Base-by-base conservation (phyloP, 2,797 vertebrate species). In the Alca torda region DNA sequence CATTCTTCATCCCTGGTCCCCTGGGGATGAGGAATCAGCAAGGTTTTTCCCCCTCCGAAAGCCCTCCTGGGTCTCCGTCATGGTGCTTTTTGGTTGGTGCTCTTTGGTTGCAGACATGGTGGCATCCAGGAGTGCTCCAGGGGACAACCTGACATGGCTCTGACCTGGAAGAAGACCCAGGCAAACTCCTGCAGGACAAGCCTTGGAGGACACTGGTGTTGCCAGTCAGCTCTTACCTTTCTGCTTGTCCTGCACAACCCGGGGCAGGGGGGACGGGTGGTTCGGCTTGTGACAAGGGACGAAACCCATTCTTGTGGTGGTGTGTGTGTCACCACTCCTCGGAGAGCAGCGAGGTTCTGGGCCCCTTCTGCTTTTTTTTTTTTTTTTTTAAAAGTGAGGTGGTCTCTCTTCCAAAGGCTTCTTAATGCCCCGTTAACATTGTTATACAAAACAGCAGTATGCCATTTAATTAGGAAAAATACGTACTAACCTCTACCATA, bases 381-480 rank as follows among this genome's bases (percentile, higher is more conserved):
- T 84, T 50, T 57, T 45, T 86, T 79, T 70, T 43, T 54, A 33
- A 10, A 43, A 95, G 68, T 79, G 78, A 76, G 69, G 84, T 69
- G 76, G 53, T 95, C 73, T 88, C 85, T 41, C 61, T 93, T 91
- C 92, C 94, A 92, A 91, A 95, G 90, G 90, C 93, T 97, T 65
- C 94, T 93, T 84, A 92, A 90, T 95, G 96, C 92, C 92, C 97
- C 5, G 41, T 95, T 97, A 95, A 96, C 97, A 97, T 96, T 97
- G 97, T 96, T 96, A 97, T 68, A 97, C 95, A 95, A 97, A 97
- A 78, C 97, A 97, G 96, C 97, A 92, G 95, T 46, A 48, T 79
- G 83, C 94, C 97, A 35, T 95, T 97, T 97, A 97, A 97, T 97
- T 97, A 97, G 97, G 95, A 97, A 90, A 97, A 97, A 97, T 96